Conservation (phyloP, 2,113 vertebrate genomes). For the Mus musculus region GRCm39 chr1:26812501-26813000, state of each 20-base stretch:
- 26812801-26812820: neutral
- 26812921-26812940: neutral
- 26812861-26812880: neutral
- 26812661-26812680: neutral
- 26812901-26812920: neutral
- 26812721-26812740: neutral
- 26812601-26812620: neutral
- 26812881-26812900: neutral
- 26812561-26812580: neutral
- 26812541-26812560: neutral
- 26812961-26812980: slow-evolving; percentile 46
- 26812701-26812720: neutral
- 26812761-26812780: neutral
- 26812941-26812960: slow-evolving; percentile 39
- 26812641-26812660: neutral
- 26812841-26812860: neutral
- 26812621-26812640: neutral
- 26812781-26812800: neutral
- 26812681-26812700: neutral
- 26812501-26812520: neutral
- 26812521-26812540: neutral
- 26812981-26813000: slow-evolving; percentile 4
- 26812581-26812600: neutral
- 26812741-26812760: neutral
- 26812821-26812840: slow-evolving; percentile 11